These are phyloP conservation scores for Smutsia temminckii DNA, from an alignment of 2,797 vertebrate genomes.

Conservation along the genomic window DNA sequence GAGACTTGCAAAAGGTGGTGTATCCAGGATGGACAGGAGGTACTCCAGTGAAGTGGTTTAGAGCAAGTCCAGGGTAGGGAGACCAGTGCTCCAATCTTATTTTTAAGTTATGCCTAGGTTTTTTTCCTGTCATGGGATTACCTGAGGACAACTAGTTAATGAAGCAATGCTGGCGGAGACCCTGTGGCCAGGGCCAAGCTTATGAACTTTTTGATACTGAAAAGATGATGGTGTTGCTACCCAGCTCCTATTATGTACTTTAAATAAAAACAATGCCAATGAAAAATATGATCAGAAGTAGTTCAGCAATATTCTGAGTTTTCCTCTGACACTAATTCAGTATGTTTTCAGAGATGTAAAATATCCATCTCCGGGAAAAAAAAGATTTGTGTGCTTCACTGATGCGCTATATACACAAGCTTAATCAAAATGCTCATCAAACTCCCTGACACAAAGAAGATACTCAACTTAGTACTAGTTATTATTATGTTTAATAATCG, in stretches of 20 bases:
- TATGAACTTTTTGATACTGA: not conserved
- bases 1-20: not conserved
- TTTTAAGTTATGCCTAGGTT: not conserved
- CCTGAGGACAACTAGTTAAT: not conserved
- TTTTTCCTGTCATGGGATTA: not conserved
- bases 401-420: not conserved
- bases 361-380: not conserved
- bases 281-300: slow-evolving; percentile 35
- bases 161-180: not conserved
- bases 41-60: not conserved
- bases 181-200: not conserved
- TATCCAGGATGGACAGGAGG: not conserved
- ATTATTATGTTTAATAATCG: slow-evolving; percentile 9
- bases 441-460: not conserved
- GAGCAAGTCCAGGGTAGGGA: not conserved
- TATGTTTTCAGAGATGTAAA: not conserved
- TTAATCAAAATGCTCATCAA: not conserved
- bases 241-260: not conserved
- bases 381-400: not conserved
- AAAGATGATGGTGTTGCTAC: not conserved
- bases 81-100: not conserved
- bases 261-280: slow-evolving; percentile 12
- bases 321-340: not conserved
- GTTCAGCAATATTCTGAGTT: not conserved
- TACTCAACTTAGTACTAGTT: not conserved